Evolutionary conservation across 2,797 vertebrate species (phyloP).

Genomic region (Delichon dasypus): DNA sequence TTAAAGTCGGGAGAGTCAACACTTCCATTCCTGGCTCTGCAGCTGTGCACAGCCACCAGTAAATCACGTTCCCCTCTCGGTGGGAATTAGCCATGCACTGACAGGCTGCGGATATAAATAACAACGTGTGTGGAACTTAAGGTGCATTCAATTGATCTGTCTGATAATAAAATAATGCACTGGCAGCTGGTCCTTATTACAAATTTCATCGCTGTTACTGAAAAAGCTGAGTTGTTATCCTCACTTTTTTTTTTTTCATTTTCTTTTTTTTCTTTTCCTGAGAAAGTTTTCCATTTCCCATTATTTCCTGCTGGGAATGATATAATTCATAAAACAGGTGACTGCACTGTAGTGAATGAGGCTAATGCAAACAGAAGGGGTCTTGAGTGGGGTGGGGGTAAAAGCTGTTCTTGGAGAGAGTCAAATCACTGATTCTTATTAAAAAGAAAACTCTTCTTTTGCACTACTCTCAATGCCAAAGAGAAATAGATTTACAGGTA

Average conservation of each 20-base stretch:
- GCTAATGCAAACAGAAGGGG: background rate
- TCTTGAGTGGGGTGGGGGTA: accelerated
- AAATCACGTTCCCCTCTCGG: background rate
- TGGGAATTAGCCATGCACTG: background rate
- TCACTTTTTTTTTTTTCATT: background rate
- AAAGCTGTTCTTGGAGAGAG: background rate
- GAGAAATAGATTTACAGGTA: background rate
- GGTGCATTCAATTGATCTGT: background rate
- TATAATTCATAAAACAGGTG: background rate
- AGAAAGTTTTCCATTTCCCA: background rate
- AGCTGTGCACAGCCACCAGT: background rate
- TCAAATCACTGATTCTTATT: background rate
- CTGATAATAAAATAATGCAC: background rate
- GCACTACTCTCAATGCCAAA: background rate
- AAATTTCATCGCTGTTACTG: background rate
- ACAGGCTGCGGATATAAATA: background rate
- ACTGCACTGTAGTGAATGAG: background rate
- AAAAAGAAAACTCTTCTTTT: background rate
- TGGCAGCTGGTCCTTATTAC: background rate
- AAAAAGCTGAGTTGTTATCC: background rate
- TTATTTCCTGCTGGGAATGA: background rate
- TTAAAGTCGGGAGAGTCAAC: background rate
- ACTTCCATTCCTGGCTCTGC: background rate
- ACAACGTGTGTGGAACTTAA: background rate
- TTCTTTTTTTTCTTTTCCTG: background rate